A percentile compares a stretch with the other conserved stretches of the same genome.
phyloP scores from a whole-genome alignment of 2,888 invertebrate species.

The Sminthurinus aureus region DNA sequence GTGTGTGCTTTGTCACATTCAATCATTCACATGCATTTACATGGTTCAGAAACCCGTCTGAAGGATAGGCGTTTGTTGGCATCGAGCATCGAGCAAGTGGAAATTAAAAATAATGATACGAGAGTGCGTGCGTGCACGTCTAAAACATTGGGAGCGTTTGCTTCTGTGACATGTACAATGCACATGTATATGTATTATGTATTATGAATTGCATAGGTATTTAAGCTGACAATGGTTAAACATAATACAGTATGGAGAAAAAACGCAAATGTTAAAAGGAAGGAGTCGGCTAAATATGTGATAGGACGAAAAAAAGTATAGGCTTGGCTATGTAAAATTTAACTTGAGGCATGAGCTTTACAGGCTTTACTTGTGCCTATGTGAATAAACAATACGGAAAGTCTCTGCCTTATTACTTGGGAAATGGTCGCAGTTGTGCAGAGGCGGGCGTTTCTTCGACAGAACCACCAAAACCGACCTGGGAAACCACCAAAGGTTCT shows the following conservation, averaged over 20 bases:
- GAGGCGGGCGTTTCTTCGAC: conserved; percentile 41
- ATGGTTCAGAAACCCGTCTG: no score
- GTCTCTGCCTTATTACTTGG: background rate
- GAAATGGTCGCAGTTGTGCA: conserved; percentile 24
- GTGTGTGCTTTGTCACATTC: no score
- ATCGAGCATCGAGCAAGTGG: background rate
- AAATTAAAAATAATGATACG: background rate
- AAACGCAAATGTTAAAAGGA: background rate
- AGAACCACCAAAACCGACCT: conserved; percentile 42
- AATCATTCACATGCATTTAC: no score
- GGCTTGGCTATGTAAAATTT: background rate
- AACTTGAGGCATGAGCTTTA: background rate
- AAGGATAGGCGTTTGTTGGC: background rate
- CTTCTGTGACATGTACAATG: background rate
- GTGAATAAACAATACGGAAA: conserved; percentile 9
- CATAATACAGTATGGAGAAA: background rate
- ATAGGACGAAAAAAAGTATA: background rate
- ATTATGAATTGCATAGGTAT: background rate
- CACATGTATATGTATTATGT: no score
- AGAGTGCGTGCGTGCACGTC: background rate
- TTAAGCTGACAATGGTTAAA: background rate
- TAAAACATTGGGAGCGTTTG: no score
- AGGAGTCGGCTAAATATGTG: background rate
- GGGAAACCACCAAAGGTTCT: conserved; percentile 56
- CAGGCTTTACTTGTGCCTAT: background rate